Evolutionary conservation across 1,140 invertebrate species (phyloP), one percentile per base, ranked within the genome.

Genomic region (Muscidifurax raptorellus): DNA sequence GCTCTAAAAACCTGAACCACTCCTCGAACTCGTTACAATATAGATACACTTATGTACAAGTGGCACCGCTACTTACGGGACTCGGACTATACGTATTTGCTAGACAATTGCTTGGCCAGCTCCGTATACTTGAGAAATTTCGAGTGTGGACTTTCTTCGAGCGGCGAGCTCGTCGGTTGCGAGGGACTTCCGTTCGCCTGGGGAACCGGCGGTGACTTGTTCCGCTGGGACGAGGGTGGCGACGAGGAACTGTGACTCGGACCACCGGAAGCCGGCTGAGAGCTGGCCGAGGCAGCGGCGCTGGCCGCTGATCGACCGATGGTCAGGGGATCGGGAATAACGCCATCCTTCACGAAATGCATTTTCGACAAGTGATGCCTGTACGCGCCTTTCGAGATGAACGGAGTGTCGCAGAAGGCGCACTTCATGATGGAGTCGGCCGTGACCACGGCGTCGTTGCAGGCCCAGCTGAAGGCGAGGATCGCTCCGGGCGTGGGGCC

Each of bases 71-170:
- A 92, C 91, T 93, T 92, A 90, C 92, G 89, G 90, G 89, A 89
- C 91, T 91, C 91, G 91, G 92, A 93, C 92, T 96, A 97, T 95
- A 97, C 96, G 94, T 98, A 98, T 94, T 98, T 98, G 93, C 97
- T 98, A 91, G 97, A 98, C 91, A 99, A 94, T 94, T 99, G 98
- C 94, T 98, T 99, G 86, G 98, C 98, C 90, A 99, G 95, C 94
- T 99, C 98, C 89, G 97, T 98, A 94, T 99, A 99, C 94, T 99
- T 99, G 86, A 98, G 95, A 95, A 98, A 98, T 94, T 99, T 99
- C 86, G 98, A 98, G 93, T 98, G 97, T 25, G 97, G 97, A 91
- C 97, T 98, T 92, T 99, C 98, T 88, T 98, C 97, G 88, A 97
- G 96, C 36, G 95, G 89, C 47, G 92, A 93, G 10, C 91, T 88